Evolutionary conservation across 2,888 invertebrate genomes (phyloP), one percentile per base, ranked within the genome.

Genomic region (Merodon equestris): DNA sequence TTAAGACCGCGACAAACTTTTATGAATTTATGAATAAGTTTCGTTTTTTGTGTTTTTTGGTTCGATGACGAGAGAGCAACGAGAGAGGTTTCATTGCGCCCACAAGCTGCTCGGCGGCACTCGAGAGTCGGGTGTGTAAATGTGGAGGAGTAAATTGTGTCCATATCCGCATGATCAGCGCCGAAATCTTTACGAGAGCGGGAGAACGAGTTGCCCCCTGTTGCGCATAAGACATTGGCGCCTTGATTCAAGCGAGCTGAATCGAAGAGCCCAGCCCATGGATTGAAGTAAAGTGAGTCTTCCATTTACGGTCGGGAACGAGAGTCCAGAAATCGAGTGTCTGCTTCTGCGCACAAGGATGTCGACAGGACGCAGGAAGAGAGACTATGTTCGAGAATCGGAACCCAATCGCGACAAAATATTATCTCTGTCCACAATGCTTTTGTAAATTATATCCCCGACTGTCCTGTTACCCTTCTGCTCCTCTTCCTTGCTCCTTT

Each of bases 181-280:
- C 42, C 47, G 27, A 61, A 61, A 60, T 51, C 66, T 60, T 7
- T 67, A 27, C 27, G 76, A 72, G 47, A 48, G 73, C 45, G 51
- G 54, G 74, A 79, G 50, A 74, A 70, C 64, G 61, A 27, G 73
- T 47, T 67, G 75, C 75, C 42, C 75, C 81, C 75, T 57, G 71
- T 71, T 45, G 81, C 36, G 81, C 17, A 15, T 40, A 75, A 81
- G 81, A 81, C 81, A 81, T 81, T 81, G 81, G 81, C 81, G 81
- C 81, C 81, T 81, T 64, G 45, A 12, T 47, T 27, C 27, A 27
- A 27, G 3, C 27, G 7, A 27, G 27, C 27, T 7, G 27, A 27
- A 27, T 27, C 27, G 27, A 27, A 27, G 3, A 27, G 7, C 27
- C 27, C 7, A 4, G 27, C 27, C 2, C 3, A 27, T 27, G 27